Base-by-base conservation (phyloP, 2,113 vertebrate genomes). In the Acrocephalus arundinaceus region DNA sequence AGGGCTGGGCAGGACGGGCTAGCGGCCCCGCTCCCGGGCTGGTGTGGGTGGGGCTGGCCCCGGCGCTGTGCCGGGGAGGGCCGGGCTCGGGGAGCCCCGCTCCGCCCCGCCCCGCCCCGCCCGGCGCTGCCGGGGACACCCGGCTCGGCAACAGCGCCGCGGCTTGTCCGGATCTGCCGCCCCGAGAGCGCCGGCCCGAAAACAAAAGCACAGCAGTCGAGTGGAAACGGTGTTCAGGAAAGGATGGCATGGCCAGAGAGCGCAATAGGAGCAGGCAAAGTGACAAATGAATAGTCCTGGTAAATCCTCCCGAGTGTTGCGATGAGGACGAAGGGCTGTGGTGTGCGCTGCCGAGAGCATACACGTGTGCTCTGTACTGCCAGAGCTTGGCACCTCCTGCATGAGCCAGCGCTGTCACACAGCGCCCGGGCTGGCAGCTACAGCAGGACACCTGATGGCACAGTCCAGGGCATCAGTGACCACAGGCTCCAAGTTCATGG, bases 201-300 rank as follows among this genome's bases (percentile, higher is more conserved):
- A 6, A 1, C 1, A 3, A 6, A 24, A 8, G 3, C 2, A 0
- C 48, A 1, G 0, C 0, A 17, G 37, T 2, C 19, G 10, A 1
- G 10, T 2, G 43, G 16, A 20, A 46, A 9, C 0, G 16, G 9
- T 6, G 30, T 4, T 15, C 4, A 11, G 28, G 43, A 4, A 23
- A 15, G 57, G 25, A 11, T 2, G 39, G 4, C 17, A 1, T 0
- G 31, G 55, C 7, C 55, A 3, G 19, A 31, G 31, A 17, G 30
- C 41, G 18, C 72, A 0, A 3, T 2, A 4, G 30, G 33, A 13
- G 3, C 70, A 6, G 15, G 0, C 1, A n/a, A 23, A 43, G 51
- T n/a, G 31, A 7, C 1, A 2, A 51, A 3, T 19, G 9, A 17
- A n/a, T 2, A n/a, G 15, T 7, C 15, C 46, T 0, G 55, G 74